Base-by-base conservation (phyloP, 2,888 invertebrate species). In the Lasioglossum malachurum region DNA sequence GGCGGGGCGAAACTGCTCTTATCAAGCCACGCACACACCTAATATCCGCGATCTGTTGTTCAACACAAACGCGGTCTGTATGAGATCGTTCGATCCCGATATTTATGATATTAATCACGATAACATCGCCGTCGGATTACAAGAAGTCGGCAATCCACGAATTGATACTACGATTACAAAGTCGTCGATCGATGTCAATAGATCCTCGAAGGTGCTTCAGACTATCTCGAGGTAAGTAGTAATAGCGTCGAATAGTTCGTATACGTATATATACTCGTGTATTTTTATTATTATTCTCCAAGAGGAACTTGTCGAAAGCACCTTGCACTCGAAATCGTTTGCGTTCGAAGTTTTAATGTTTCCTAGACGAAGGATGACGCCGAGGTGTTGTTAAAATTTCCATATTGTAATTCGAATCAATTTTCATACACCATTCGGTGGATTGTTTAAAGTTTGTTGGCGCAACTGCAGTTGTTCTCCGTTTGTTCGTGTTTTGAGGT, bases 1-100 rank as follows among this genome's bases (percentile, higher is more conserved):
- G 44, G 75, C 60, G 44, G 23, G 44, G 27, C 23, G 60, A 41
- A 19, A 19, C n/a, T 2, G 27, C 78, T 78, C 78, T 78, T 72
- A 44, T 72, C 57, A 31, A 3, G 31, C 44, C 31, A 31, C 60
- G 31, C 31, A 23, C 44, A 12, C 12, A 12, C 27, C 2, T 23
- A 19, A 38, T 38, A n/a, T 16, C 31, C 19, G 23, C 69, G 69
- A 69, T n/a, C 53, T 60, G n/a, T 53, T 41, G 75, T 75, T 57
- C 19, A 27, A 38, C n/a, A 10, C 10, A 7, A 53, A 10, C 23
- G 19, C 23, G 38, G 14, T 23, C 53, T n/a, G 35, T 16, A n/a
- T 16, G 31, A 8, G 44, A 76, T 64, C 27, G 41, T 35, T 69
- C 38, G 69, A 69, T 41, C 38, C 8, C n/a, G 41, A 44, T 44